Conservation (phyloP, 2,888 invertebrate species). For the Agrochola circellaris region DNA sequence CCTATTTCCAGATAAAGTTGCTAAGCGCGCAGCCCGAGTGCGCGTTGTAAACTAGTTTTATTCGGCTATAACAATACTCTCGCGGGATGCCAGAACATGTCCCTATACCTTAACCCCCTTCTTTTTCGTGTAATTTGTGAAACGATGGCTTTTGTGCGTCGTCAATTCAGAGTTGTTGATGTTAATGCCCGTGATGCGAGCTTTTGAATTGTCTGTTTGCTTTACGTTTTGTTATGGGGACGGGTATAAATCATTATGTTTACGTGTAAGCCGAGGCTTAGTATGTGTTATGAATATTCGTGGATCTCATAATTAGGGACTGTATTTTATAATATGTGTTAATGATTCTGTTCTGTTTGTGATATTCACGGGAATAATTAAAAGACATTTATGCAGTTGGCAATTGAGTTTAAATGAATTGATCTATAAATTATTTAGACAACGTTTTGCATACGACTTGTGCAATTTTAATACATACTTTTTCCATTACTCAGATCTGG, state of each 20-base stretch:
- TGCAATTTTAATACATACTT: not conserved
- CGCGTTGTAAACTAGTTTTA: conserved; percentile 82
- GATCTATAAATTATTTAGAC: not conserved
- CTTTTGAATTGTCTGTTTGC: conserved; percentile 60
- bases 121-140: conserved; percentile 70
- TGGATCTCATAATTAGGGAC: conserved; percentile 23
- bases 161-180: conserved; percentile 71
- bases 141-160: conserved; percentile 71
- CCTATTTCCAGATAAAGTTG: conserved; percentile 77
- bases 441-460: not conserved
- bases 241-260: conserved; percentile 47
- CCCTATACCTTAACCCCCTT: conserved; percentile 65
- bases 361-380: not conserved
- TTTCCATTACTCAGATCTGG: not conserved
- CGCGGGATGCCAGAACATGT: conserved; percentile 72
- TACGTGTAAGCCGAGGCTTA: conserved; percentile 45
- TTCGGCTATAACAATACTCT: conserved; percentile 80
- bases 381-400: not conserved
- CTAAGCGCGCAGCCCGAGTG: conserved; percentile 76
- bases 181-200: conserved; percentile 56
- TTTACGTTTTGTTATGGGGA: conserved; percentile 47
- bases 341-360: conserved; percentile 5
- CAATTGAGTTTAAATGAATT: not conserved
- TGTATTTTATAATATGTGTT: conserved; percentile 14
- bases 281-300: conserved; percentile 43